Base-by-base conservation (phyloP, 53 echinoderm and acorn worm species). In the Zoroaster sp. region DNA sequence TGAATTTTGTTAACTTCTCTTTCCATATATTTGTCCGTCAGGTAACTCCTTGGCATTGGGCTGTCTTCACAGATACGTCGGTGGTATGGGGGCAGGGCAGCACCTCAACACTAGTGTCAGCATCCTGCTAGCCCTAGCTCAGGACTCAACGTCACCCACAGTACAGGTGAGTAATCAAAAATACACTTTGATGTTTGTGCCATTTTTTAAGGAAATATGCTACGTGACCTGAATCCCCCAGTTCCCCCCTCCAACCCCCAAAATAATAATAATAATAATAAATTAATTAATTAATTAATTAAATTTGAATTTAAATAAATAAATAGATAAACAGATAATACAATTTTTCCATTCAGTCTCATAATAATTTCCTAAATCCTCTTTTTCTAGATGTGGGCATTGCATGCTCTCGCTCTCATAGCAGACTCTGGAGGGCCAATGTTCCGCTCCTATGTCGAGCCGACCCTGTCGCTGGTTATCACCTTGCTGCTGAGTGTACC, bases 81-180 rank as follows among this genome's bases (percentile, higher is more conserved):
- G 99, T 70, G 99, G 99, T 25, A 99, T 99, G 99, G 99, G 99
- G 5, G 99, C 99, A 23, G 99, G 99, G 14, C 99, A 99, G 83
- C 99, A 99, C 74, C 96, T 99, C 47, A 96, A 94, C 75, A 99
- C 99, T 69, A 99, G 99, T 74, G 99, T 99, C 66, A 99, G 99
- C 72, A 99, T 99, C 52, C 90, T 99, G 17, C 93, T 99, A 8
- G 99, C 99, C 80, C 66, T 99, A 54, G 99, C 99, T 0, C 99
- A 99, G 81, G 99, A 99, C 75, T 85, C 88, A 9, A 96, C 96
- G 13, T 99, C 99, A 40, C 99, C 99, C 39, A 93, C 92, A 86
- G 99, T 99, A 20, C 99, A 99, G 93, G 99, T 96, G 20, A 73
- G 87, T 21, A 21, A 21, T 18, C 5, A 65, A 12, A 5, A n/a